Base-by-base conservation (phyloP, 2,113 vertebrate species). In the Lepus timidus region DNA sequence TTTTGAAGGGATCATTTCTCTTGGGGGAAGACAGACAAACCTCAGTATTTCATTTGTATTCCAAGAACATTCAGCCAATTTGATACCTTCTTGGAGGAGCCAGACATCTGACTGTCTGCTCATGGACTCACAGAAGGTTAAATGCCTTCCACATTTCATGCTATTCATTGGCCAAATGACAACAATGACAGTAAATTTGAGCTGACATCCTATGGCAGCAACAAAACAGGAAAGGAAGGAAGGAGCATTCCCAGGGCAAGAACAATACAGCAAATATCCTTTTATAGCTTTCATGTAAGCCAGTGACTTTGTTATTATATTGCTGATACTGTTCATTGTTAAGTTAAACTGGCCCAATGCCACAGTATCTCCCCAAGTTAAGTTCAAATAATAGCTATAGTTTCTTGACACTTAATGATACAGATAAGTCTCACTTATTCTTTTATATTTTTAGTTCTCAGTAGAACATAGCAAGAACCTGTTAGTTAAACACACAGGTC, bases 221-320 rank as follows among this genome's bases (percentile, higher is more conserved):
- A 84, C 94, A 96, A 91, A 97, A 95, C 94, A 96, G 96, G 96
- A 97, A 97, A 97, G 80, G 75, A 96, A 96, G 94, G 90, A 95
- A 97, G 80, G 88, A 95, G 67, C 96, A 70, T 95, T 93, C 83
- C 92, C 95, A 97, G 86, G 96, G 55, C 83, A 91, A 89, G 65
- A 96, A 95, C 95, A 96, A 96, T 89, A 68, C 88, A 61, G 94
- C 89, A 51, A 95, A 71, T 84, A 88, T 94, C 91, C 88, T 97
- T 95, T 95, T 78, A 81, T 84, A 79, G 39, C 70, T 95, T 91
- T 85, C 74, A 52, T 75, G 85, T 67, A 88, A 93, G 85, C 73
- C 52, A 0, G 11, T 70, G 80, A 79, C 73, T 96, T 96, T 92
- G 62, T 74, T 93, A 78, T 93, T 95, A 52, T 10, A 17, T 0